Conservation (phyloP, 2,797 vertebrate genomes). For the Arremon aurantiirostris region DNA sequence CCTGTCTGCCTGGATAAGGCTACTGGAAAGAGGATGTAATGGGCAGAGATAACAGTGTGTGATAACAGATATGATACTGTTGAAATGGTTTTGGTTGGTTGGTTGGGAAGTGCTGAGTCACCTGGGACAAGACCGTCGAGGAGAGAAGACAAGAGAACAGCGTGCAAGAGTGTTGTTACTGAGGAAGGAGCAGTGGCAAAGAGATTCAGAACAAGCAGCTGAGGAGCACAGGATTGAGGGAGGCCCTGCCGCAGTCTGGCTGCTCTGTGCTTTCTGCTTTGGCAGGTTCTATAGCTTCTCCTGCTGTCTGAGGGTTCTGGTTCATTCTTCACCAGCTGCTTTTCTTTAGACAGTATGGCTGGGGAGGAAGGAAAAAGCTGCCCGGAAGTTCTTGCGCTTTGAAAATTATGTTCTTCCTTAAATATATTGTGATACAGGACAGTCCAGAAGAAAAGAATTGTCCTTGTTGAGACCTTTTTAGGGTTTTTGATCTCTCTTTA, state of each 20-base stretch:
- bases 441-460: background rate
- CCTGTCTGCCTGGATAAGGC: background rate
- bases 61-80: background rate
- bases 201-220: background rate
- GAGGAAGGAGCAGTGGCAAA: background rate
- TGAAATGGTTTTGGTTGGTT: background rate
- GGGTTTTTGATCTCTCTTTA: background rate
- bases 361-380: background rate
- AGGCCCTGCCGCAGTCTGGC: background rate
- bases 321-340: background rate
- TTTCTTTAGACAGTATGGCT: background rate
- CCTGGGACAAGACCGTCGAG: background rate
- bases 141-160: background rate
- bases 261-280: background rate
- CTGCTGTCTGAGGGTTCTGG: background rate
- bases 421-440: background rate
- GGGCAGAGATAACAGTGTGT: background rate
- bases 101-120: background rate
- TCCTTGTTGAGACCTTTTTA: background rate
- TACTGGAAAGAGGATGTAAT: background rate
- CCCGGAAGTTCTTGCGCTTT: background rate
- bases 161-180: background rate
- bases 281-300: background rate
- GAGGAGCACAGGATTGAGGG: background rate
- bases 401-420: background rate